A percentile compares a stretch with the other conserved stretches of the same genome.
phyloP scores from a whole-genome alignment of 2,797 vertebrate species.

The Sitta carolinensis region DNA sequence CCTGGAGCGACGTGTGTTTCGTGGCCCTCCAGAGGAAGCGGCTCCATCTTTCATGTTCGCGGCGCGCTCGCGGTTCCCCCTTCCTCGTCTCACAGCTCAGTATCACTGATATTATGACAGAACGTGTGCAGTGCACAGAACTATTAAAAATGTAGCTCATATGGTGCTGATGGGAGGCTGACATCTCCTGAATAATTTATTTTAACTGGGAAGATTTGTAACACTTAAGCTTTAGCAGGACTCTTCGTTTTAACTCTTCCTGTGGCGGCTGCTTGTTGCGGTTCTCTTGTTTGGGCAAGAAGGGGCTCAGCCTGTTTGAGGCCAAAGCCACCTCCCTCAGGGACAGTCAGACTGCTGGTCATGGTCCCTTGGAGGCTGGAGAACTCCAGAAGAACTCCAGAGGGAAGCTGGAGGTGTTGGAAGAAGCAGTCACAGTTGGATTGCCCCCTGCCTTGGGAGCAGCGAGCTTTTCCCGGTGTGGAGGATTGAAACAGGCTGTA shows the following conservation, averaged over 20 bases:
- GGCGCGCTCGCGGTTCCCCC: background rate
- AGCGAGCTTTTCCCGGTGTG: background rate
- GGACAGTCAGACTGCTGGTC: background rate
- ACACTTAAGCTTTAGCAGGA: background rate
- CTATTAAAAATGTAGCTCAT: constrained; percentile 29
- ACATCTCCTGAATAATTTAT: constrained; percentile 60
- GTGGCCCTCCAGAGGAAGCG: background rate
- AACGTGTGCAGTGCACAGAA: background rate
- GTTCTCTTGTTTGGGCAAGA: background rate
- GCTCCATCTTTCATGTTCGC: background rate
- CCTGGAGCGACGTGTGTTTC: background rate
- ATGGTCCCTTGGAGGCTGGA: background rate
- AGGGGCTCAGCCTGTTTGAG: background rate
- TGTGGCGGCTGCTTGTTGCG: background rate
- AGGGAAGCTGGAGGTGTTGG: background rate
- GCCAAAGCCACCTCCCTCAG: background rate
- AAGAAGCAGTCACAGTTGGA: background rate
- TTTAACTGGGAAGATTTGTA: constrained; percentile 21
- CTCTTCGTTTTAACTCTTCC: background rate
- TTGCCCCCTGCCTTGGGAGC: background rate
- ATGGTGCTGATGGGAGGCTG: constrained; percentile 45
- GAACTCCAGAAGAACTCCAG: background rate
- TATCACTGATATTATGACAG: background rate
- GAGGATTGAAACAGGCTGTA: background rate
- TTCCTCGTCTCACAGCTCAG: background rate